These are phyloP conservation scores for Philypnodon macrostomus DNA, from an alignment of 2,797 vertebrate species.

Conservation along the genomic window DNA sequence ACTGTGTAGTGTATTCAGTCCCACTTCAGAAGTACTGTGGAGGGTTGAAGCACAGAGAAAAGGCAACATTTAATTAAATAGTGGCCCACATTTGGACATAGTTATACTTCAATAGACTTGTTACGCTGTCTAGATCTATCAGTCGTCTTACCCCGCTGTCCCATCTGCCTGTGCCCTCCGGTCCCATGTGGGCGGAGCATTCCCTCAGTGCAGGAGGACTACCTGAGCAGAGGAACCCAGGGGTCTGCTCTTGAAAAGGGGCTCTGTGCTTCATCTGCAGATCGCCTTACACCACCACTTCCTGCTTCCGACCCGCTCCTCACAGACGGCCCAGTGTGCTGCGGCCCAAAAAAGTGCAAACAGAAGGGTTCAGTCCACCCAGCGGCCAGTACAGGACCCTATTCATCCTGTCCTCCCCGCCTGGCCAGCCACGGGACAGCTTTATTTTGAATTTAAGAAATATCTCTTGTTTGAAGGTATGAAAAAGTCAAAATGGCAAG, in stretches of 20 bases:
- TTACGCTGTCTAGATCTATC: constrained; percentile 15
- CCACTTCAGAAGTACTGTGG: too few species aligned
- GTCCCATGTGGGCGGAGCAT: constrained; percentile 75
- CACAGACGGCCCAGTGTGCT: constrained; percentile 81
- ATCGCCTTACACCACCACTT: constrained; percentile 86
- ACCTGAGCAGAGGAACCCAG: constrained; percentile 69
- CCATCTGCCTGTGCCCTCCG: constrained; percentile 19
- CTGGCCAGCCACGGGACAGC: constrained; percentile 51
- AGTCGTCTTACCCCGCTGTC: constrained; percentile 20
- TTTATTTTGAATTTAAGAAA: constrained; percentile 73
- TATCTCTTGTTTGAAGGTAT: constrained; percentile 59
- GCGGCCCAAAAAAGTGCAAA: constrained; percentile 74
- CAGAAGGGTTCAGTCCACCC: constrained; percentile 79
- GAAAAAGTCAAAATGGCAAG: constrained; percentile 47
- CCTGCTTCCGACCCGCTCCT: constrained; percentile 85
- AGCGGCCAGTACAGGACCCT: constrained; percentile 77
- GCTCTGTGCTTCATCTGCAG: constrained; percentile 75
- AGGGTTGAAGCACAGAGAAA: too few species aligned
- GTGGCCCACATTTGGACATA: constrained; percentile 32
- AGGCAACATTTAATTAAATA: too few species aligned
- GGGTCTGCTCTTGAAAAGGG: constrained; percentile 78
- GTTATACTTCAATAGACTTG: constrained; percentile 23
- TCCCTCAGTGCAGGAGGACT: constrained; percentile 75
- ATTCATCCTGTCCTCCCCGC: constrained; percentile 78
- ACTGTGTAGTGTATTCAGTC: too few species aligned